These are phyloP conservation scores for Apotomis turbidana DNA, from an alignment of 2,888 invertebrate species.

Conservation along the genomic window DNA sequence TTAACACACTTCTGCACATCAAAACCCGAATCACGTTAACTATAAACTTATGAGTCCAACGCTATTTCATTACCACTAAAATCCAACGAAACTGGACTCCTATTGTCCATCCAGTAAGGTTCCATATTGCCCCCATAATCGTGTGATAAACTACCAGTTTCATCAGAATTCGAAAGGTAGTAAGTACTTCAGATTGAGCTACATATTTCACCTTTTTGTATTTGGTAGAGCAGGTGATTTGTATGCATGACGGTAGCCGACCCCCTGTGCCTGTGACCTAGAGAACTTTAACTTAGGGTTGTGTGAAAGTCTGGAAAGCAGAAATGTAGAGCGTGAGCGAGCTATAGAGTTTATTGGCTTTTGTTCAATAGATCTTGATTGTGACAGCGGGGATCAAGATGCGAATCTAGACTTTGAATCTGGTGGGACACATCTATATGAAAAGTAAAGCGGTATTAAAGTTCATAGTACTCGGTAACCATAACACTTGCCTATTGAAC, in stretches of 20 bases:
- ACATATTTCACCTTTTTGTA: neutral
- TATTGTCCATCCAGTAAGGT: constrained; percentile 12
- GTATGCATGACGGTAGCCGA: constrained; percentile 67
- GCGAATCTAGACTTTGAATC: neutral
- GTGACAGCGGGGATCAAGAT: neutral
- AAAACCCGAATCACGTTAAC: constrained; percentile 19
- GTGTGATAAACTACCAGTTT: neutral
- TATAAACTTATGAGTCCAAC: constrained; percentile 24
- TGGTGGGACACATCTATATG: too few relatives aligned
- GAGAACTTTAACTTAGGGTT: constrained; percentile 70
- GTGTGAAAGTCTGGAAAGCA: constrained; percentile 68
- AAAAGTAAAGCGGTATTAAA: too few relatives aligned
- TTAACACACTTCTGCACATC: constrained; percentile 12
- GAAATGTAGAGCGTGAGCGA: constrained; percentile 31
- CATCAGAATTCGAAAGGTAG: neutral
- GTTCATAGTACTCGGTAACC: too few relatives aligned
- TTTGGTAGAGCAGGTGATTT: constrained; percentile 57
- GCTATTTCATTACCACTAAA: neutral
- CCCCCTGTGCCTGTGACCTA: constrained; percentile 74
- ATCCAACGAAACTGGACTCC: neutral
- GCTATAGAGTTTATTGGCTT: neutral
- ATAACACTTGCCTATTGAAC: too few relatives aligned
- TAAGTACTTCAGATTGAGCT: neutral
- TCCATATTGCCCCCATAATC: neutral
- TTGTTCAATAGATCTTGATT: constrained; percentile 17